A percentile compares a stretch with the other conserved stretches of the same genome.
phyloP scores from a whole-genome alignment of 2,888 invertebrate genomes.

The Aspidiotus rigidus region DNA sequence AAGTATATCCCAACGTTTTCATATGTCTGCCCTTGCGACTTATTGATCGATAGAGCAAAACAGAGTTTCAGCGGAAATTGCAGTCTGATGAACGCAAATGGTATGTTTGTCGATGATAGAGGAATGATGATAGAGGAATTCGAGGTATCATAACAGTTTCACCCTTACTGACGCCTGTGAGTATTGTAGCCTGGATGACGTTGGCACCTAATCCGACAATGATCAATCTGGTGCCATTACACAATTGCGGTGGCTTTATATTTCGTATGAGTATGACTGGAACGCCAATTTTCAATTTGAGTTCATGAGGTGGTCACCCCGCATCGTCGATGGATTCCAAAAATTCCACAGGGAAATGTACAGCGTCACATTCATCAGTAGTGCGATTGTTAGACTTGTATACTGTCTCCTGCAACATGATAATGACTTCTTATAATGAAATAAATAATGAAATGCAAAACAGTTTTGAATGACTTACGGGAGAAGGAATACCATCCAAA shows the following conservation, averaged over 20 bases:
- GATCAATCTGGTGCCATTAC: conserved; percentile 27
- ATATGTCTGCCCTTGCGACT: conserved; percentile 37
- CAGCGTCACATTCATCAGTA: conserved; percentile 22
- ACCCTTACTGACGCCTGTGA: conserved; percentile 38
- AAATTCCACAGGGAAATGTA: conserved; percentile 30
- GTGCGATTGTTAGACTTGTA: conserved; percentile 28
- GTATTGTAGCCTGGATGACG: conserved; percentile 38
- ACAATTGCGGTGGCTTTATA: conserved; percentile 17
- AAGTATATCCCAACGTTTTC: conserved; percentile 35
- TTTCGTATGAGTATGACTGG: conserved; percentile 20
- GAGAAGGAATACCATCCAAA: too few relatives aligned
- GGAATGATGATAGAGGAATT: conserved; percentile 37
- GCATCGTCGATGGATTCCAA: neutral
- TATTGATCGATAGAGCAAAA: conserved; percentile 38
- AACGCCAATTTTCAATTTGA: conserved; percentile 23
- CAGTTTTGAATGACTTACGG: too few relatives aligned
- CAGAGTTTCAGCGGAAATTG: conserved; percentile 37
- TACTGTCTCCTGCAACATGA: neutral
- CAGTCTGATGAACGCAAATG: conserved; percentile 37
- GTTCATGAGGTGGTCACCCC: conserved; percentile 26
- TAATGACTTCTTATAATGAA: neutral
- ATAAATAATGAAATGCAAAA: too few relatives aligned
- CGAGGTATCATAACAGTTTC: conserved; percentile 38
- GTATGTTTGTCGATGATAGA: conserved; percentile 35
- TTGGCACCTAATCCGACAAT: neutral